Evolutionary conservation across 1,140 invertebrate genomes (phyloP), one percentile per base, ranked within the genome.

Genomic region (Cotesia typhae): DNA sequence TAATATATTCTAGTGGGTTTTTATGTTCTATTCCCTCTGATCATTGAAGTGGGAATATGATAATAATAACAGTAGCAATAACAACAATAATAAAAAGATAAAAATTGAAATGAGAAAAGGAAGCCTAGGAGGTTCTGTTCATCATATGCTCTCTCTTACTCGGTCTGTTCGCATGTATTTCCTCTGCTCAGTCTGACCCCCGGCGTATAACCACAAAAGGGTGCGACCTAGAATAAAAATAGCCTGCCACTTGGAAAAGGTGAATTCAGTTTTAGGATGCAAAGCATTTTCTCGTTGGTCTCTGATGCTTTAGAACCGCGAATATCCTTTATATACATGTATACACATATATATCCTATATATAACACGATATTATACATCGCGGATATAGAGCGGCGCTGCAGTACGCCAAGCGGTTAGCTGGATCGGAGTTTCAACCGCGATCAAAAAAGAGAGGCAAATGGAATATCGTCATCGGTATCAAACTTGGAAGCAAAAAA

Each of bases 241-340:
- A 80, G 78, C 76, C 75, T 77, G 75, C 68, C 76, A 77, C 70
- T 77, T 74, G 9, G n/a, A 10, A 74, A 75, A 72, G 51, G 73
- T 71, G 76, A 79, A 81, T 80, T 75, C 71, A 80, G 73, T 77
- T 77, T 68, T 63, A 57, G 67, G 73, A 66, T 70, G 51, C 65
- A 74, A 75, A 70, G 76, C 66, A 76, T 75, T 77, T 77, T 70
- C 70, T 59, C 41, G 41, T 47, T 47, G 41, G 41, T 51, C 51
- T 37, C 60, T 61, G n/a, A 35, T 20, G 17, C 60, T 61, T 35
- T 59, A 59, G 28, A 28, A 28, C 9, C 55, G 55, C 9, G 55
- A 9, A 47, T 47, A 28, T 28, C 28, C 28, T 53, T 14, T 53
- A 14, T 53, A 53, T 14, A 10, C 10, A 14, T 53, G 2, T 53